These are phyloP conservation scores for Mormyrus hasselquistii DNA, from an alignment of 2,797 vertebrate species.

Conservation along the genomic window DNA sequence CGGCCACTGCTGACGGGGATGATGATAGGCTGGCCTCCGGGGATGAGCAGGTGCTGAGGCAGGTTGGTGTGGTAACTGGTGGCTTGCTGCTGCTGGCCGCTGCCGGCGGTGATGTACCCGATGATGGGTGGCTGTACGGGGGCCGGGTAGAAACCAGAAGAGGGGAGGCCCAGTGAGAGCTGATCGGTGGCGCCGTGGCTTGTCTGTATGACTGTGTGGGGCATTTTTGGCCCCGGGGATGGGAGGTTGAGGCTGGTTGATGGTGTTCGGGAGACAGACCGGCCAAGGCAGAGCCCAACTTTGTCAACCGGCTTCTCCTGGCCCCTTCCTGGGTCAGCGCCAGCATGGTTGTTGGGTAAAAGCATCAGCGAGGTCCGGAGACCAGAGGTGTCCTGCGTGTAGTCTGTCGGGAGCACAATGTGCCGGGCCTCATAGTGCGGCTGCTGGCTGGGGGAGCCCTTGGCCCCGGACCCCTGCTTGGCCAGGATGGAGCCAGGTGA, in stretches of 20 bases:
- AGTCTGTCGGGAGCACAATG: constrained; percentile 77
- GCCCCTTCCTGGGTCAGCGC: constrained; percentile 65
- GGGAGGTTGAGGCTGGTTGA: constrained; percentile 62
- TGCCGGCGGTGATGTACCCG: constrained; percentile 78
- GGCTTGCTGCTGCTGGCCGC: constrained; percentile 64
- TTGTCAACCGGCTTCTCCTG: constrained; percentile 72
- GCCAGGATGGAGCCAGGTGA: constrained; percentile 44
- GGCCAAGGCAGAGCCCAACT: constrained; percentile 76
- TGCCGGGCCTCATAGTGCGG: constrained; percentile 80
- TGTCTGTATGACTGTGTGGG: constrained; percentile 92
- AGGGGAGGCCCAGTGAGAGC: constrained; percentile 76
- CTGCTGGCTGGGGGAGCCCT: constrained; percentile 45
- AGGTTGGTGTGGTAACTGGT: constrained; percentile 78
- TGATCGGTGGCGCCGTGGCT: constrained; percentile 81
- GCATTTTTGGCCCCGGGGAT: constrained; percentile 72
- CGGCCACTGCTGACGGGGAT: constrained; percentile 78
- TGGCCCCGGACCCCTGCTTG: constrained; percentile 49
- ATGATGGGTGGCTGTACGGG: constrained; percentile 81
- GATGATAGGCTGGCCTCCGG: constrained; percentile 83
- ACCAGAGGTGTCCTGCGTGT: constrained; percentile 70
- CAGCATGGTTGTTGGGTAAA: constrained; percentile 78
- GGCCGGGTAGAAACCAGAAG: constrained; percentile 73
- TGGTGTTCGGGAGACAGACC: constrained; percentile 70
- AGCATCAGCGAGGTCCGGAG: constrained; percentile 84
- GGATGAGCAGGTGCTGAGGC: constrained; percentile 89